Evolutionary conservation across 2,888 invertebrate species (phyloP).

Genomic region (Actias luna): DNA sequence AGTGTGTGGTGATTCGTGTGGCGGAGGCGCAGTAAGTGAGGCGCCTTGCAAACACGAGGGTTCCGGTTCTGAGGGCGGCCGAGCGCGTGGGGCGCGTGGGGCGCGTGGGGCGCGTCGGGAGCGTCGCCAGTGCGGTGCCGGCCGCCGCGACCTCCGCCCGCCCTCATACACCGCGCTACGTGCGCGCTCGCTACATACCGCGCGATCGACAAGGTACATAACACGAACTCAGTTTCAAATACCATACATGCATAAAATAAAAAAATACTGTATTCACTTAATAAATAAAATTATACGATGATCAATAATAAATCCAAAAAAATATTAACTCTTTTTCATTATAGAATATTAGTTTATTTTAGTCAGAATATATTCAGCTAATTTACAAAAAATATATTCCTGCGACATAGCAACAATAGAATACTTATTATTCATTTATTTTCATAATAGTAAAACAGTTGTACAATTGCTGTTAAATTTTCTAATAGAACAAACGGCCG

Average conservation of each 20-base stretch:
- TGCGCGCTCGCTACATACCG: background rate
- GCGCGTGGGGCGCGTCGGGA: no score
- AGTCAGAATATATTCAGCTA: no score
- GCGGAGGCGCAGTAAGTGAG: no score
- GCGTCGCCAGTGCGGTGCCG: constrained; percentile 3
- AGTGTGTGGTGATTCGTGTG: no score
- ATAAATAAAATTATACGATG: background rate
- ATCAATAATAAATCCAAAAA: no score
- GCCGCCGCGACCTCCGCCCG: background rate
- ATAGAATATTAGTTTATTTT: no score
- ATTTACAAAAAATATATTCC: no score
- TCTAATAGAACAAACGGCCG: background rate
- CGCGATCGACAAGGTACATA: background rate
- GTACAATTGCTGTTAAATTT: no score
- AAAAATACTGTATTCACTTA: background rate
- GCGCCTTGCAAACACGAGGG: no score
- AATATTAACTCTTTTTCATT: no score
- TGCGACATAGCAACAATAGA: background rate
- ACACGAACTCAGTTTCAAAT: background rate
- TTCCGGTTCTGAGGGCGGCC: background rate
- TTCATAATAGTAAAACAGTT: no score
- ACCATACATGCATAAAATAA: background rate
- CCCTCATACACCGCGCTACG: background rate
- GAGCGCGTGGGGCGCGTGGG: no score
- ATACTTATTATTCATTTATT: background rate